A percentile compares a stretch with the other conserved stretches of the same genome.
These are phyloP conservation scores for Actinia equina DNA, from an alignment of 64 coral and sea anemone genomes.

Conservation along the genomic window DNA sequence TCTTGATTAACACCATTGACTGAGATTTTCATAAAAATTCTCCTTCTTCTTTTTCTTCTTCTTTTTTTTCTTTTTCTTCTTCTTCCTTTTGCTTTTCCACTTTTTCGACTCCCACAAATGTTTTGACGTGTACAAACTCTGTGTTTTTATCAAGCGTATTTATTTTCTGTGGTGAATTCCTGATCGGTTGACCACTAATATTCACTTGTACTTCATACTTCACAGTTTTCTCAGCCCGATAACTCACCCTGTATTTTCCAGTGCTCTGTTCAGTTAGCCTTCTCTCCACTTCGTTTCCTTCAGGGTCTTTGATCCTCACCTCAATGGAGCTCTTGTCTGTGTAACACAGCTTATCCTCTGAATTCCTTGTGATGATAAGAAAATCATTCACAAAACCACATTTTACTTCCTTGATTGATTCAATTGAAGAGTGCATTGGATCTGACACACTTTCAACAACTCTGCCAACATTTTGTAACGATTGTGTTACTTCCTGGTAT, in stretches of 20 bases:
- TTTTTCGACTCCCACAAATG: not conserved
- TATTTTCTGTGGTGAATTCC: not conserved
- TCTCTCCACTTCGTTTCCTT: not conserved
- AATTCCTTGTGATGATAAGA: not conserved
- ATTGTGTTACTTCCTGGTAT: constrained; percentile 4
- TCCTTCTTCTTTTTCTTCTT: not conserved
- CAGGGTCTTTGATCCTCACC: not conserved
- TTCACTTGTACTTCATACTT: not conserved
- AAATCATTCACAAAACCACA: constrained; percentile 17
- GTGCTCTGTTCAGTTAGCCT: not conserved
- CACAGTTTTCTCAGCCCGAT: not conserved
- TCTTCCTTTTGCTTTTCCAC: not conserved
- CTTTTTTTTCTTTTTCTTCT: not conserved
- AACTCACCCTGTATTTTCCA: not conserved
- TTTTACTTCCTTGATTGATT: not conserved
- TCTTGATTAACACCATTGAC: constrained; percentile 65
- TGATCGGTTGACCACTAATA: not conserved
- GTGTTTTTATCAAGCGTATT: not conserved
- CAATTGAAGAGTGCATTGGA: not conserved
- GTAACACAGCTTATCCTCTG: not conserved
- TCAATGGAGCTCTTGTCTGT: not conserved
- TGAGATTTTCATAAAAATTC: constrained; percentile 57
- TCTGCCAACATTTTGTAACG: not conserved
- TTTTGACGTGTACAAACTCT: not conserved
- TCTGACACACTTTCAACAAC: not conserved